Evolutionary conservation across 92 coral and sea anemone genomes (phyloP), one percentile per base, ranked within the genome.

Genomic region (Zoanthus gigantus): DNA sequence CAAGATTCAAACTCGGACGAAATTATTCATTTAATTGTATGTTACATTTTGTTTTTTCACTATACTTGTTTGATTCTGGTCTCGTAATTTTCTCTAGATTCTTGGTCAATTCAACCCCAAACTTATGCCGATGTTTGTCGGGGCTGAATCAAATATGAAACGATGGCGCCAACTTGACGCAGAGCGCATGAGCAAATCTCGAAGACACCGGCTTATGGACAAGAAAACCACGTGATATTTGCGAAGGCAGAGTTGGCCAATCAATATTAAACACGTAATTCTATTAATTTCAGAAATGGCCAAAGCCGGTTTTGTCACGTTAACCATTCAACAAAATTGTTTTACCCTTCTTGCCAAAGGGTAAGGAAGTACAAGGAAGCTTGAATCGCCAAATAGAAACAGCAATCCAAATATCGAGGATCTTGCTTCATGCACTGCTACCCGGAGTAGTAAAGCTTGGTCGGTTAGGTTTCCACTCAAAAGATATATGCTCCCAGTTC

Each of bases 131-230:
- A 92, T 97, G 77, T 91, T 90, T 17, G 94, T 91, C 32, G 99
- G 99, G 37, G 99, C 99, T 71, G 94, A 93, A 54, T 84, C 92
- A 53, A 97, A 97, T 69, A 97, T 94, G 85, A 90, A 88, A 69
- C 98, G 98, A 72, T 97, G 99, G 99, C 84, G 89, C 16, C 86
- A 91, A 42, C 89, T 97, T 48, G 94, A 91, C 79, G 89, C 74
- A 18, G 92, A 90, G 68, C 93, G 95, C 69, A 82, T 61, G 78
- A 66, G 85, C 74, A 81, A 48, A 17, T 73, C 74, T 28, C 60
- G 71, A 17, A 81, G 31, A 71, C 75, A 42, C 0, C 73, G 71
- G 44, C 29, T 71, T 6, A 44, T 71, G 42, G 73, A 71, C 42
- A 66, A 47, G 46, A 66, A 53, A 28, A 1, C 23, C 60, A 81